A percentile compares a stretch with the other conserved stretches of the same genome.
Evolutionary conservation across 2,797 vertebrate species (phyloP).

Genomic region (Avahi laniger): DNA sequence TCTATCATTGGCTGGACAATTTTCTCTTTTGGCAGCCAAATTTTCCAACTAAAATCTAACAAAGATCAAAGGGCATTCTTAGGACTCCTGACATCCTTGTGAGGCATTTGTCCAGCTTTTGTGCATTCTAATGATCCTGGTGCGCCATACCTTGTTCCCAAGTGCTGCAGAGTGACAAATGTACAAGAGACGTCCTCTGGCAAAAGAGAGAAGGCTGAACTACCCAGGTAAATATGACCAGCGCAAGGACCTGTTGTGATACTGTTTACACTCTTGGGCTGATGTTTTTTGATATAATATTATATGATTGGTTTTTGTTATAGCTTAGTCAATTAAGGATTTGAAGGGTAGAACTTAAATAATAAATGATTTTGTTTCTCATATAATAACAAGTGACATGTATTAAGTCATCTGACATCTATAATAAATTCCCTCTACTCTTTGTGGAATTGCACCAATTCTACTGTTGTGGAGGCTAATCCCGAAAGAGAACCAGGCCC

Average conservation of each 20-base stretch:
- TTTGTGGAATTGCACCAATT: neutral
- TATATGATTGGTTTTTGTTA: neutral
- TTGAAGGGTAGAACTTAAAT: neutral
- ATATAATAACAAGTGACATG: neutral
- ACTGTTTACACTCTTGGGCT: neutral
- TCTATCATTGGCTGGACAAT: neutral
- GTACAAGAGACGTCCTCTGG: accelerated
- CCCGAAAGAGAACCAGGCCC: neutral
- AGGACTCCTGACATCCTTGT: neutral
- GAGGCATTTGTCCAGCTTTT: neutral
- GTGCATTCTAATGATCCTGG: too few species aligned
- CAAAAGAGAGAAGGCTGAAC: neutral
- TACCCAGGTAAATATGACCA: neutral
- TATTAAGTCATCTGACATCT: neutral
- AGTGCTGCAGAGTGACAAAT: accelerated
- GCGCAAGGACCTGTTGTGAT: neutral
- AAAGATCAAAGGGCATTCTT: neutral
- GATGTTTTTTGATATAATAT: neutral
- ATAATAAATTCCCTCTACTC: neutral
- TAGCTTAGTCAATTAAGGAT: neutral
- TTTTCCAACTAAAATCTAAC: neutral
- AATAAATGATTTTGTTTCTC: neutral
- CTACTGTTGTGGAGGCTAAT: neutral
- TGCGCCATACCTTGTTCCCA: neutral
- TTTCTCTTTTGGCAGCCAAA: neutral